Base-by-base conservation (phyloP, 1,140 invertebrate species). In the Aphelenchoides besseyi region DNA sequence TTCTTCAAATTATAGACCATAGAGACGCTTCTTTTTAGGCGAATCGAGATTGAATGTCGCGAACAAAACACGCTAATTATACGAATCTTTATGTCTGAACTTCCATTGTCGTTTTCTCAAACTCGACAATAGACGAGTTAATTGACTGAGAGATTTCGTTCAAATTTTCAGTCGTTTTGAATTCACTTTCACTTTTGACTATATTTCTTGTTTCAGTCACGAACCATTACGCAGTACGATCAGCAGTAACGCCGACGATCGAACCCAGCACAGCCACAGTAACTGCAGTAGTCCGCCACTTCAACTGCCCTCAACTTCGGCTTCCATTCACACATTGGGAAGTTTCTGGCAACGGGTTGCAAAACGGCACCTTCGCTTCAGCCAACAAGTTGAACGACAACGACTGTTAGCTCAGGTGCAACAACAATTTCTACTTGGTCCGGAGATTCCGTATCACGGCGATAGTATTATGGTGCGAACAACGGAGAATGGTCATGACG, bases 281-380 rank as follows among this genome's bases (percentile, higher is more conserved):
- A 59, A 59, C 5, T 29, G 55, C 5, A 59, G 5, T 33, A 59
- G 55, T 59, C 55, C 55, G 55, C 18, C 55, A 23, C 55, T 18
- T 8, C 5, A 5, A 29, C 5, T 23, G 16, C 5, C 5, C 26
- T 59, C 55, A 5, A 8, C 55, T 8, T 8, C 55, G 5, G 5
- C n/a, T 8, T 59, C 55, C 5, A 16, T 59, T 33, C 55, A 59
- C 55, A 59, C 55, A 8, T 33, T 59, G 55, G 32, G 32, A 8
- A 8, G 5, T 5, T 59, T 59, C 55, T 59, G 55, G 55, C 55
- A 59, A 59, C 55, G 55, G 23, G 18, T 59, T 28, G 55, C 55
- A 28, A 59, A 59, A 33, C 26, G 32, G 5, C 55, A 59, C 18
- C 5, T 59, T 33, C 55, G 55, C 5, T 59, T 59, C 55, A 59